A percentile compares a stretch with the other conserved stretches of the same genome.
phyloP scores from a whole-genome alignment of 37 sponge, comb jelly and placozoan species.

The Halisarca cf. caerulea region DNA sequence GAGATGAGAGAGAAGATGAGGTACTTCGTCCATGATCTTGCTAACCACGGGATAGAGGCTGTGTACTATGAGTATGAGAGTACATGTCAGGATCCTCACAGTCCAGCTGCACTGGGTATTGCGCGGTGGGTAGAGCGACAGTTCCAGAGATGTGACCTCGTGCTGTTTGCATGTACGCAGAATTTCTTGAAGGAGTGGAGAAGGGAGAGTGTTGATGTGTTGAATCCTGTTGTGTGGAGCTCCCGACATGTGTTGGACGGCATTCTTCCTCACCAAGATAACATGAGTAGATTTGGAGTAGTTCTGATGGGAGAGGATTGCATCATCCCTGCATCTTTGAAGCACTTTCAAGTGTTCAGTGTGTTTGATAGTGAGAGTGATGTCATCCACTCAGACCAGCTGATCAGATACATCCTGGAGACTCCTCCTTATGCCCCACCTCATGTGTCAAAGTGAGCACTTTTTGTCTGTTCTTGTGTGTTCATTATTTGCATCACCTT shows the following conservation, averaged over 20 bases:
- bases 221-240: neutral
- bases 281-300: constrained; percentile 16
- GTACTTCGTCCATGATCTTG: neutral
- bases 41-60: neutral
- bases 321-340: neutral
- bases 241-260: constrained; percentile 17
- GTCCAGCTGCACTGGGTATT: constrained; percentile 1
- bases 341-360: neutral
- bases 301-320: neutral
- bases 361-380: neutral
- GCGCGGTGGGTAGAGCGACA: constrained; percentile 9
- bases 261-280: neutral
- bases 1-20: neutral
- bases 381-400: neutral
- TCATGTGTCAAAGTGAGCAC: neutral
- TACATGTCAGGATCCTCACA: neutral
- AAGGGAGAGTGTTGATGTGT: neutral
- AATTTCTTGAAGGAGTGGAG: constrained; percentile 23
- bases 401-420: constrained; percentile 2
- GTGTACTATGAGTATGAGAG: constrained; percentile 6
- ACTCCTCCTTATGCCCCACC: constrained; percentile 8
- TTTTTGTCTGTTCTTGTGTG: too few relatives aligned
- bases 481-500: too few relatives aligned
- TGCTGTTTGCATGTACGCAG: constrained; percentile 20
- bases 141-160: neutral